Conservation (phyloP, 2,797 vertebrate genomes). For the Arremon aurantiirostris region DNA sequence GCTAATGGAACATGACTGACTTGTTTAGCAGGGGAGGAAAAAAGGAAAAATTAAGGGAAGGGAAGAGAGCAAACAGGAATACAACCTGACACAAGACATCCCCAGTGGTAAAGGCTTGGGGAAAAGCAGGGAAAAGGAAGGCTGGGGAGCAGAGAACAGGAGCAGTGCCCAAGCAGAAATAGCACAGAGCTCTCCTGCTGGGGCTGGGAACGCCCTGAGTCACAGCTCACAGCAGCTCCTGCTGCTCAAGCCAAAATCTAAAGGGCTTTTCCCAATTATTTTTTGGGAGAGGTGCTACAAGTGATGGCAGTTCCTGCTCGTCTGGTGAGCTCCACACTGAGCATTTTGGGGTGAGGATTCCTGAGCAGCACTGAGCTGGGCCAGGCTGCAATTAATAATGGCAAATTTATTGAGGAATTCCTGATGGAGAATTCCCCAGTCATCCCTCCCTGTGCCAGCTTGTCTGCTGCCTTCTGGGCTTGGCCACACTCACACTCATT, state of each 20-base stretch:
- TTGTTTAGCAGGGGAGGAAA: neutral
- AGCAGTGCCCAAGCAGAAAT: neutral
- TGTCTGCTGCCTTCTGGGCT: neutral
- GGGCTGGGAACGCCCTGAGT: neutral
- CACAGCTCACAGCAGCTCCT: neutral
- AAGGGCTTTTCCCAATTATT: neutral
- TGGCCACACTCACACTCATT: neutral
- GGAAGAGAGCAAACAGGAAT: neutral
- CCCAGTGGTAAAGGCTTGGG: neutral
- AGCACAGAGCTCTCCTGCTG: neutral
- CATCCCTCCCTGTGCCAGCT: neutral
- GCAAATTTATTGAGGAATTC: neutral
- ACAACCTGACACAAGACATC: neutral
- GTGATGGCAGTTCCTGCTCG: accelerated
- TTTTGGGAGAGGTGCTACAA: neutral
- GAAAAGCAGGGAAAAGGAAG: neutral
- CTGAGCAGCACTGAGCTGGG: neutral
- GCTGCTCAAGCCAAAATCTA: neutral
- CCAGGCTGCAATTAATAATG: neutral
- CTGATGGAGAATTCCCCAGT: neutral
- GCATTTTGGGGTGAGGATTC: accelerated
- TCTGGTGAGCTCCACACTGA: accelerated
- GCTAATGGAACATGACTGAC: conserved; percentile 41
- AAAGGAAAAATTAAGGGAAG: neutral
- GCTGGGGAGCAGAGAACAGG: neutral